phyloP scores from a whole-genome alignment of 2,888 invertebrate genomes.

The Augiades crinisus region DNA sequence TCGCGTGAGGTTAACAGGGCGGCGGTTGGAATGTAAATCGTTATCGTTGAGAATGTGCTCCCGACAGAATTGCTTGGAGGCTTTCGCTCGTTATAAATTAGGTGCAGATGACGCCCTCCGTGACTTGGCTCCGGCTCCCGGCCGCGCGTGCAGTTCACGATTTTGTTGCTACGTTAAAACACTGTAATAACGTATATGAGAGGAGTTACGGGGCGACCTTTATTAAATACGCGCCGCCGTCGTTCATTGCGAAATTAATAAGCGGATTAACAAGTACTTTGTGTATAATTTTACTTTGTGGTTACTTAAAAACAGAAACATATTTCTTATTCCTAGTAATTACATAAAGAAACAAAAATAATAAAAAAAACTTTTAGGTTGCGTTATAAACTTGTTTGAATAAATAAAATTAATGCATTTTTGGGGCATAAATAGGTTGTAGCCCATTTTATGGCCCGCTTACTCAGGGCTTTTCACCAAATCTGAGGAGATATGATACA shows the following conservation, averaged over 20 bases:
- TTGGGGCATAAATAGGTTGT: too few species aligned
- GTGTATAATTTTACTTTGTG: too few species aligned
- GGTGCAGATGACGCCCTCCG: slow-evolving; percentile 52
- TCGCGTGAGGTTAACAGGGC: slow-evolving; percentile 25
- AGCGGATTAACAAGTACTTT: background rate
- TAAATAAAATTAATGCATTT: too few species aligned
- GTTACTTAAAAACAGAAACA: too few species aligned
- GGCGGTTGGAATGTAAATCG: slow-evolving; percentile 33
- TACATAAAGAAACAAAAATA: too few species aligned
- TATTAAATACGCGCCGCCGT: background rate
- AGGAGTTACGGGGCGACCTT: background rate
- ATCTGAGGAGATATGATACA: too few species aligned
- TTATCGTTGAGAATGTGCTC: slow-evolving; percentile 20
- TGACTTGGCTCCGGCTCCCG: slow-evolving; percentile 42
- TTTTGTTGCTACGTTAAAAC: slow-evolving; percentile 24
- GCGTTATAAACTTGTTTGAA: too few species aligned
- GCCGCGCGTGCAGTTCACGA: slow-evolving; percentile 37
- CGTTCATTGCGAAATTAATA: background rate
- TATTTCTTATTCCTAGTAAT: too few species aligned
- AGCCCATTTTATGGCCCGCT: too few species aligned
- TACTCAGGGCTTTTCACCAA: too few species aligned
- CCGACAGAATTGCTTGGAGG: slow-evolving; percentile 15
- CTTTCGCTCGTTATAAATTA: slow-evolving; percentile 53
- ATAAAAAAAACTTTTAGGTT: too few species aligned
- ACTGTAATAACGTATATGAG: slow-evolving; percentile 12